Evolutionary conservation across 2,113 vertebrate genomes (phyloP).

Genomic region (Cynoglossus semilaevis): DNA sequence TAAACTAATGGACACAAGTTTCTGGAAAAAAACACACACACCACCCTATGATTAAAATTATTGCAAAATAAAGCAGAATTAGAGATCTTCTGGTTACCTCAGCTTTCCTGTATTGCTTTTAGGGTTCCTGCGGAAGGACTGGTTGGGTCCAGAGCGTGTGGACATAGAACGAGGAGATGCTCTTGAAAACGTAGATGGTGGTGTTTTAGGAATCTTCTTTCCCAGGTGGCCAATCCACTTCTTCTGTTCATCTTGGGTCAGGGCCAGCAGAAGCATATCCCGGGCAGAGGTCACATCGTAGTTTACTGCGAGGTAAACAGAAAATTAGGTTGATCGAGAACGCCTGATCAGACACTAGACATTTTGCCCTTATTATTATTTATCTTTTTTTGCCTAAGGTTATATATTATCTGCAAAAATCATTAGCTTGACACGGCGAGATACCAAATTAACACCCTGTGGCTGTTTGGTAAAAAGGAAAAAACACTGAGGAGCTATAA

Average conservation of each 20-base stretch:
- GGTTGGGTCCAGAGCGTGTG: constrained; percentile 90
- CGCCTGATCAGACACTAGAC: neutral
- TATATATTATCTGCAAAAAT: no score
- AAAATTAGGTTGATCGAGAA: neutral
- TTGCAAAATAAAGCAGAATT: neutral
- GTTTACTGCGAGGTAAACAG: constrained; percentile 79
- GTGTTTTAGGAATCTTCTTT: constrained; percentile 98
- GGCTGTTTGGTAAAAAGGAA: no score
- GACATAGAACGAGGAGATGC: constrained; percentile 92
- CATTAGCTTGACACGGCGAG: no score
- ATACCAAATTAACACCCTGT: no score
- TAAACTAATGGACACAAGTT: neutral
- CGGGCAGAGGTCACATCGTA: constrained; percentile 96
- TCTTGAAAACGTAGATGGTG: constrained; percentile 89
- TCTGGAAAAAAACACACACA: neutral
- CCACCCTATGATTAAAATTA: neutral
- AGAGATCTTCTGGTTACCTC: constrained; percentile 80
- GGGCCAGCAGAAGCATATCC: constrained; percentile 93
- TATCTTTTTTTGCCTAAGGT: no score
- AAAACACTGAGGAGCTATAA: neutral
- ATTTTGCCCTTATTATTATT: no score
- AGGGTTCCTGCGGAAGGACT: constrained; percentile 93
- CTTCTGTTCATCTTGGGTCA: constrained; percentile 97
- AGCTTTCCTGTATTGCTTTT: constrained; percentile 93
- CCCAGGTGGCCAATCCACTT: constrained; percentile 98